Evolutionary conservation across 2,797 vertebrate species (phyloP).

Genomic region (Rhyacichthys aspro): DNA sequence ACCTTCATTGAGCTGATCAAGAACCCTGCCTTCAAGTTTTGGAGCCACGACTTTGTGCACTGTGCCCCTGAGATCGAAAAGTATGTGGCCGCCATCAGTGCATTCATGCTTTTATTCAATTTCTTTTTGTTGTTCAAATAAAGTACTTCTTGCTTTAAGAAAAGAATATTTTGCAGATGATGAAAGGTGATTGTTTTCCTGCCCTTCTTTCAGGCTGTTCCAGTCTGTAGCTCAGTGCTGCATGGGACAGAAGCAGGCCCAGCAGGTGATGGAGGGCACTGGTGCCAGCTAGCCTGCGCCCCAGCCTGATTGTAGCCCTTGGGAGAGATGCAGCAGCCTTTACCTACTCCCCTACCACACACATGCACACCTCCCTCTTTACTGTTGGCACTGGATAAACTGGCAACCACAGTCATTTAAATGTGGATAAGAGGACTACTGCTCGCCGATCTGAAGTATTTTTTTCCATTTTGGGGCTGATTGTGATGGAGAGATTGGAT

Average conservation of each 20-base stretch:
- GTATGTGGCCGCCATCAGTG: conserved; percentile 74
- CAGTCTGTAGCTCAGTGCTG: conserved; percentile 99
- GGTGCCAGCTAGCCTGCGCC: conserved; percentile 90
- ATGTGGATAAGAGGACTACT: conserved; percentile 74
- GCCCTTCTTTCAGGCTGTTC: conserved; percentile 86
- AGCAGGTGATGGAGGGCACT: conserved; percentile 99
- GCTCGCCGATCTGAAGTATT: conserved; percentile 64
- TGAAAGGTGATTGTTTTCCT: neutral
- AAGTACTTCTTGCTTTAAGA: no score
- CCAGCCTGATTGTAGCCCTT: conserved; percentile 58
- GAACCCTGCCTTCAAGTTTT: conserved; percentile 99
- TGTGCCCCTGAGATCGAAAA: conserved; percentile 99
- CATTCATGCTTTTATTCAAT: neutral
- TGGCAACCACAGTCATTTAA: conserved; percentile 68
- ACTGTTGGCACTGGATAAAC: conserved; percentile 81
- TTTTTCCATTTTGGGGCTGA: conserved; percentile 47
- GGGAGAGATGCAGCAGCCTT: conserved; percentile 69
- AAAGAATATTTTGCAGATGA: neutral
- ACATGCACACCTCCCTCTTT: conserved; percentile 62
- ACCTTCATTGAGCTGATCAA: conserved; percentile 99
- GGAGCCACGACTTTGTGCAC: conserved; percentile 99
- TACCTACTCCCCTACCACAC: conserved; percentile 53
- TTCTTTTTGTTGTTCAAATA: no score
- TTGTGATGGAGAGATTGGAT: conserved; percentile 53
- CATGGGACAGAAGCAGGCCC: conserved; percentile 99